Conservation (phyloP, 2,113 vertebrate genomes). For the Daboia siamensis region DNA sequence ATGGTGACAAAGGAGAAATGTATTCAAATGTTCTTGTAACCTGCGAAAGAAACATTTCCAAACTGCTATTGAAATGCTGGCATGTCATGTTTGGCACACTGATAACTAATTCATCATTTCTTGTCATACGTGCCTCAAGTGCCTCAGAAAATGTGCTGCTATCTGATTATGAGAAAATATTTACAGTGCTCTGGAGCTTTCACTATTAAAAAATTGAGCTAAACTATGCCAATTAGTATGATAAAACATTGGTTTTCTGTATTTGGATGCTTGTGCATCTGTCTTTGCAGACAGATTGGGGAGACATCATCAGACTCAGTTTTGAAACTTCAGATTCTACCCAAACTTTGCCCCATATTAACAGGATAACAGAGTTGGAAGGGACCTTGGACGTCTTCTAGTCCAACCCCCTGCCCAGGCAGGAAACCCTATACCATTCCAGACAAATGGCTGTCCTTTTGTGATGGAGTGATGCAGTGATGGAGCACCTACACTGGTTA, state of each 20-base stretch:
- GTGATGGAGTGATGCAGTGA: not conserved
- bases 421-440: not conserved
- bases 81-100: not conserved
- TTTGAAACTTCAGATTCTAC: not conserved
- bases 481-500: not conserved
- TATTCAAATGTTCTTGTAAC: not conserved
- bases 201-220: not conserved
- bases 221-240: not conserved
- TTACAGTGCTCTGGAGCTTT: not conserved
- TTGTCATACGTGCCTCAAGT: not conserved
- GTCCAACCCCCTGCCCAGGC: not conserved
- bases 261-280: not conserved
- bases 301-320: not conserved
- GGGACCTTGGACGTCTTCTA: not conserved
- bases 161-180: not conserved
- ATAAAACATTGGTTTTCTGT: not conserved
- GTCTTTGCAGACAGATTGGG: not conserved
- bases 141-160: not conserved
- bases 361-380: not conserved
- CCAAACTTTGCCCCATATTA: not conserved
- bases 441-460: not conserved
- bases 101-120: not conserved
- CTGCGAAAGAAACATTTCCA: not conserved
- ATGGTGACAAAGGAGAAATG: not conserved
- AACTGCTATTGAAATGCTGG: not conserved